Percentiles rank a stretch among this genome's conserved stretches.
Conservation (phyloP, 1,140 invertebrate genomes). For the Sesamia nonagrioides region DNA sequence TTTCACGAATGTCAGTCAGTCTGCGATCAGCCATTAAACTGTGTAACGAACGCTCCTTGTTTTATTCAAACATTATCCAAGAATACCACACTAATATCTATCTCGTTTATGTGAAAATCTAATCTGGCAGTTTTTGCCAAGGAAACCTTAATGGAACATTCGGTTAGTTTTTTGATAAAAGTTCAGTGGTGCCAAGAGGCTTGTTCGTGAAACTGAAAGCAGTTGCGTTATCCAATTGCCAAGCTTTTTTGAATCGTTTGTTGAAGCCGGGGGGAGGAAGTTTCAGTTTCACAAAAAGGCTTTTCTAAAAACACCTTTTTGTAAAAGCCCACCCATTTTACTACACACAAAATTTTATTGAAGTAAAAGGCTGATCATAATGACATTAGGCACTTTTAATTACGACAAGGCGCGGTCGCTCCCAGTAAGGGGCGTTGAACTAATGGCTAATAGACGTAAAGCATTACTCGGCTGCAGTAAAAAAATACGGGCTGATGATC, state of each 20-base stretch:
- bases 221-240: not conserved
- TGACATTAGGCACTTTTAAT: conserved; percentile 44
- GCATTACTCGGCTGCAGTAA: conserved; percentile 24
- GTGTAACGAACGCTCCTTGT: too few relatives aligned
- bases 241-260: not conserved
- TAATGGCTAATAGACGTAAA: conserved; percentile 31
- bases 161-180: not conserved
- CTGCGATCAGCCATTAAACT: too few relatives aligned
- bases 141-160: not conserved
- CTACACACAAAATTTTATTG: not conserved
- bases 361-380: conserved; percentile 18
- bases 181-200: not conserved
- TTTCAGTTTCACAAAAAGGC: too few relatives aligned
- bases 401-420: conserved; percentile 25
- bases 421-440: conserved; percentile 40
- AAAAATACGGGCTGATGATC: conserved; percentile 4
- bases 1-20: too few relatives aligned
- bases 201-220: not conserved
- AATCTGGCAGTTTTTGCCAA: conserved; percentile 3
- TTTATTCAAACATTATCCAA: too few relatives aligned
- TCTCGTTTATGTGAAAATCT: not conserved
- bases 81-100: too few relatives aligned
- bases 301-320: too few relatives aligned
- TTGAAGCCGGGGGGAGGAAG: too few relatives aligned
- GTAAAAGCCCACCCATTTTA: too few relatives aligned